Evolutionary conservation across 2,888 invertebrate species (phyloP), one percentile per base, ranked within the genome.

Genomic region (Rotaria socialis): DNA sequence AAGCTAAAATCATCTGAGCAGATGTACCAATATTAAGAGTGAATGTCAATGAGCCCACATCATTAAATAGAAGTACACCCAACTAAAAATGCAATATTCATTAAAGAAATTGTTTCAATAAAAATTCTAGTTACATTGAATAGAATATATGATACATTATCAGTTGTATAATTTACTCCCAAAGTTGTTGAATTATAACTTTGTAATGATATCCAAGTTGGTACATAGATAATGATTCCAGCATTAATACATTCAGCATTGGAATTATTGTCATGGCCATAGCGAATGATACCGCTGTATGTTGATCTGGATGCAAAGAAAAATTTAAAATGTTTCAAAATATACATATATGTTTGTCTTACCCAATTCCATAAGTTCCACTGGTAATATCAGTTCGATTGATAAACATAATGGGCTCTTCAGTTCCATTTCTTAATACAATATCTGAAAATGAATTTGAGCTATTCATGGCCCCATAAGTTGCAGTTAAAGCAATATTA

Each of bases 401-500:
- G 14, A 88, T 87, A 16, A 84, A 35, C 41, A 89, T 87, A n/a
- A 87, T 86, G 0, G 90, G 89, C 24, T 74, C 86, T 87, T 90
- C 89, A 3, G 60, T 80, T 11, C 87, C 87, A 80, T 87, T 87
- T 84, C 90, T 87, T n/a, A 16, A 4, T 3, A 89, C 88, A 80
- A 24, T 5, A 6, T 24, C 2, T n/a, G 47, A 47, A 88, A 27
- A 89, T 88, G 67, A 89, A 87, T 19, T 89, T 88, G 86, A 85
- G 87, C 19, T 80, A 87, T 10, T 88, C 88, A 4, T 89, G 86
- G 85, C 89, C 88, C 50, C 55, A 35, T 67, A 84, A 2, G 14
- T 41, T 3, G 88, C 87, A 5, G 89, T 89, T 11, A 90, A 85
- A 85, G 89, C 89, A 85, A 89, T 85, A 75, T 80, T 85, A 27